phyloP scores from a whole-genome alignment of 2,113 vertebrate species.

The Cynopterus brachyotis region DNA sequence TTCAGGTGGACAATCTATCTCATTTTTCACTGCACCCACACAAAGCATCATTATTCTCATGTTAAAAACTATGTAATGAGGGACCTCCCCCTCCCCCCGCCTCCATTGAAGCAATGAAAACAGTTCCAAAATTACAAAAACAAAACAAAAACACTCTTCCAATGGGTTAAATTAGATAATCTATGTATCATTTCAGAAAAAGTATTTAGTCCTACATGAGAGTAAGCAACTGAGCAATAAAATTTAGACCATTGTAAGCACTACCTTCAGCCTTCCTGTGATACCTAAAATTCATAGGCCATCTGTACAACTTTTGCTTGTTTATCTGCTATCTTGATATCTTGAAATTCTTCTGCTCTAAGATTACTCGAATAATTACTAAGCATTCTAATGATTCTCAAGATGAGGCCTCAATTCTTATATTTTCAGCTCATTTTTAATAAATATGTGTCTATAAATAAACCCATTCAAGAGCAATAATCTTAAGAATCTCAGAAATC shows the following conservation, averaged over 20 bases:
- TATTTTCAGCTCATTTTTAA: background rate
- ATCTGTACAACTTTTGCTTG: background rate
- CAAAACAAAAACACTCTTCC: background rate
- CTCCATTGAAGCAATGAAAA: background rate
- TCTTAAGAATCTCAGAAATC: background rate
- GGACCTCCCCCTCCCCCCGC: background rate
- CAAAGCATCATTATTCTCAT: background rate
- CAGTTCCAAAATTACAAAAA: background rate
- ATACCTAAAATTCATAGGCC: background rate
- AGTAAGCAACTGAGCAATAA: background rate
- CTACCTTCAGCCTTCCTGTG: background rate
- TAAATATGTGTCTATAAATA: background rate
- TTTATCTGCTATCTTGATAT: background rate
- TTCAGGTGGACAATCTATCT: background rate
- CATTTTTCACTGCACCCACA: background rate
- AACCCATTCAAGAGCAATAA: conserved; percentile 1
- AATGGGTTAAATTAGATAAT: background rate
- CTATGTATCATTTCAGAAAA: background rate
- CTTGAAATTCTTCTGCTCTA: background rate
- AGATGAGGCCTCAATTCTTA: background rate
- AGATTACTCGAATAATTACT: background rate
- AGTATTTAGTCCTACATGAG: background rate
- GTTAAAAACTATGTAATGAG: background rate
- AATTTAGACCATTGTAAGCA: background rate
- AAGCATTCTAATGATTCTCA: background rate